Conservation (phyloP, 1,140 invertebrate genomes). For the Bombus fervidus region DNA sequence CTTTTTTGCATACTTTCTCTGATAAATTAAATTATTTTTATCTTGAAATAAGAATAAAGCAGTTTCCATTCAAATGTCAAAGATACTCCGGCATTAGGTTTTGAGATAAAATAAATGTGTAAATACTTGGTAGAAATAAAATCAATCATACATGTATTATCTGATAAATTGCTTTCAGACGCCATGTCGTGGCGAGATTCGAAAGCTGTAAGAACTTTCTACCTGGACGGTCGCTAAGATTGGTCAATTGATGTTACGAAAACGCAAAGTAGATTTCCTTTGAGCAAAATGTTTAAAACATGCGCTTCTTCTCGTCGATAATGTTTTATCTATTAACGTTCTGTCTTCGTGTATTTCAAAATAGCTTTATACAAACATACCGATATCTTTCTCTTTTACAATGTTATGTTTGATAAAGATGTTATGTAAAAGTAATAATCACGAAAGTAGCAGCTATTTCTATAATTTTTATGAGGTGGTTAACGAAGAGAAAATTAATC, state of each 20-base stretch:
- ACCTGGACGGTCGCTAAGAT: slow-evolving; percentile 9
- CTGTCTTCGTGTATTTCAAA: not conserved
- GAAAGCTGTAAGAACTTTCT: slow-evolving; percentile 22
- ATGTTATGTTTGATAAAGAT: not conserved
- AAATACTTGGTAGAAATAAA: not conserved
- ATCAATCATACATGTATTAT: not conserved
- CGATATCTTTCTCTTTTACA: not conserved
- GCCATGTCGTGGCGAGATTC: slow-evolving; percentile 13
- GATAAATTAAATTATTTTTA: not conserved
- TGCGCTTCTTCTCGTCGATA: not conserved
- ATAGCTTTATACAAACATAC: not conserved
- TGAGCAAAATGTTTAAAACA: not conserved
- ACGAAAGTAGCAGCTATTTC: too few species aligned
- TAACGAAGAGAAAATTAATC: too few species aligned
- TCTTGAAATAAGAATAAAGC: not conserved
- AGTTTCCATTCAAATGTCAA: too few species aligned
- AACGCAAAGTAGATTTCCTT: not conserved
- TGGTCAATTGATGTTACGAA: not conserved
- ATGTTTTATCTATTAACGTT: not conserved
- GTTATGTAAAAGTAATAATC: not conserved
- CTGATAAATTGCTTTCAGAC: slow-evolving; percentile 6
- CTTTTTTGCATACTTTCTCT: not conserved
- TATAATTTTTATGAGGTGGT: too few species aligned
- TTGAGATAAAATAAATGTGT: not conserved
- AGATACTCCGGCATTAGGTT: too few species aligned